These are phyloP conservation scores for Monodelphis domestica DNA, from an alignment of 2,797 vertebrate genomes.

Conservation along the genomic window DNA sequence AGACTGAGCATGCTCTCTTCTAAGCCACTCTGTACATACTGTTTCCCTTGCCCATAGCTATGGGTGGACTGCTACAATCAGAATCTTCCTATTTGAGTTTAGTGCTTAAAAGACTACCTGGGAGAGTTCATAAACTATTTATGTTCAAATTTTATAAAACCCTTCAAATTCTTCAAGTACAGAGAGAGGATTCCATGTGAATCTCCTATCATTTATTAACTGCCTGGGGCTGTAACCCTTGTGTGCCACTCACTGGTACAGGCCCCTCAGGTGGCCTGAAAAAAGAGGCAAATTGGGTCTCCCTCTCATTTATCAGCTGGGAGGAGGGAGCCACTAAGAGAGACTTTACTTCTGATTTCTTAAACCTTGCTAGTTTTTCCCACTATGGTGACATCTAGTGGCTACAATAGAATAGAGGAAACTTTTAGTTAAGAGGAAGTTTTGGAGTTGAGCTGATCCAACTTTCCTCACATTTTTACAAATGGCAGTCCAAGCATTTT, in stretches of 20 bases:
- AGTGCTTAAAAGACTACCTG: not conserved
- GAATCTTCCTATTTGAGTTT: not conserved
- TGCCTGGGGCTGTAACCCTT: not conserved
- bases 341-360: not conserved
- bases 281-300: not conserved
- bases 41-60: too few relatives aligned
- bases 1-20: too few relatives aligned
- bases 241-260: not conserved
- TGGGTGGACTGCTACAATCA: too few relatives aligned
- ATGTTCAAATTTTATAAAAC: not conserved
- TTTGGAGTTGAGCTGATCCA: not conserved
- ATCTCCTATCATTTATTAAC: not conserved
- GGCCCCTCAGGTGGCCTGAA: not conserved
- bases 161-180: not conserved
- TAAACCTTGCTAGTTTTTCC: not conserved
- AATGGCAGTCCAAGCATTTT: not conserved
- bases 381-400: not conserved
- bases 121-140: not conserved
- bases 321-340: too few relatives aligned
- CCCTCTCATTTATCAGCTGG: not conserved
- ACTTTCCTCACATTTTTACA: not conserved
- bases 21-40: too few relatives aligned
- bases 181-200: not conserved
- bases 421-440: not conserved
- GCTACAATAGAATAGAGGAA: not conserved